Evolutionary conservation across 2,113 vertebrate genomes (phyloP), one percentile per base, ranked within the genome.

Genomic region (Lophotis ruficrista): DNA sequence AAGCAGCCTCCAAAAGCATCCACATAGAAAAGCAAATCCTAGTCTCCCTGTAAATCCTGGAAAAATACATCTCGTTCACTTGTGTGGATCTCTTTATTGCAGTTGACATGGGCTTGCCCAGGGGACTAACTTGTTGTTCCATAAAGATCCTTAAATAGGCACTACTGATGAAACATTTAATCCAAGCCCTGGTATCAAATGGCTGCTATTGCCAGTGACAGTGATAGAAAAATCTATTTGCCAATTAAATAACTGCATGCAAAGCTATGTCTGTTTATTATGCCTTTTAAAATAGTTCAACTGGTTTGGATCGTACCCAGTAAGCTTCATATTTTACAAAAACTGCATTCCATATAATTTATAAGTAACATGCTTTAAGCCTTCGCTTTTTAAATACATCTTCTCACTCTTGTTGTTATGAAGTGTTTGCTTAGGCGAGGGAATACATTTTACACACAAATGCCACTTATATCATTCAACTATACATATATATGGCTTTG

Each of bases 151-250:
- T 97, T 98, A 97, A 97, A 98, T 93, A 97, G 97, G 91, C 91
- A 92, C 91, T 93, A 94, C 95, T 97, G 95, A 97, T 97, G 95
- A 98, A 98, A 98, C 97, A 97, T 98, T 97, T 98, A 98, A 97
- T 97, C 96, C 88, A 96, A 97, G 90, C 79, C 77, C 94, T 90
- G 37, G 95, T 94, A 97, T 97, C 95, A 97, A 97, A 97, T 96
- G 95, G 93, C 97, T 93, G 92, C 94, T 95, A 94, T 94, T 97
- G 97, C 92, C 90, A 92, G 78, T 65, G 96, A 97, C 95, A 96
- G 92, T 88, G 96, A 97, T 82, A 97, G 97, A 97, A 96, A 98
- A 97, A 97, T 95, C 96, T 96, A 97, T 97, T 94, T 96, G 93
- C 93, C 94, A 97, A 98, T 98, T 98, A 98, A 98, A 97, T 93